phyloP scores from a whole-genome alignment of 1,140 invertebrate genomes.

The Venustaconcha ellipsiformis region DNA sequence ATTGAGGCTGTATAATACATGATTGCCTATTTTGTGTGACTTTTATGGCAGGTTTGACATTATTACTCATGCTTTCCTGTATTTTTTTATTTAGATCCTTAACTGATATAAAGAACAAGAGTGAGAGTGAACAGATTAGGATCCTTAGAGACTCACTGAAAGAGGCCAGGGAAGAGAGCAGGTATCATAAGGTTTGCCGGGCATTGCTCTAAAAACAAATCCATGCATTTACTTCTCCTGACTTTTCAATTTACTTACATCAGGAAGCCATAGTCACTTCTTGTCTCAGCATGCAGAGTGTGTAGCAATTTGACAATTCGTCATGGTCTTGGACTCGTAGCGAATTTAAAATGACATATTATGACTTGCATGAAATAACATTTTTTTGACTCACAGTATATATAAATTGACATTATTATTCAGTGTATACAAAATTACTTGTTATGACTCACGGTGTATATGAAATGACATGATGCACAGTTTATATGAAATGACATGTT shows the following conservation, averaged over 20 bases:
- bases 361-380: too few species aligned
- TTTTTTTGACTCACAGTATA: too few species aligned
- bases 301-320: background rate
- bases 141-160: constrained; percentile 36
- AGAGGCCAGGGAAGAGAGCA: constrained; percentile 40
- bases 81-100: constrained; percentile 35
- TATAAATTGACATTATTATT: too few species aligned
- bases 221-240: background rate
- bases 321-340: too few species aligned
- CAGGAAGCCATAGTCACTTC: background rate
- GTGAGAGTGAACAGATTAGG: constrained; percentile 43
- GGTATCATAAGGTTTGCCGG: constrained; percentile 21
- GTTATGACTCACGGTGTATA: too few species aligned
- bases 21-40: background rate
- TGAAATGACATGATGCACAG: too few species aligned
- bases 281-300: background rate
- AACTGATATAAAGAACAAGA: constrained; percentile 27
- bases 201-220: background rate
- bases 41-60: background rate
- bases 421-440: too few species aligned
- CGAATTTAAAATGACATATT: too few species aligned
- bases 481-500: too few species aligned
- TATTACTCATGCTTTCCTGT: background rate
- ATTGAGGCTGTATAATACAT: too few species aligned
- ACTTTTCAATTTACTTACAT: background rate